Evolutionary conservation across 1,140 invertebrate species (phyloP).

Genomic region (Bombus superbus): DNA sequence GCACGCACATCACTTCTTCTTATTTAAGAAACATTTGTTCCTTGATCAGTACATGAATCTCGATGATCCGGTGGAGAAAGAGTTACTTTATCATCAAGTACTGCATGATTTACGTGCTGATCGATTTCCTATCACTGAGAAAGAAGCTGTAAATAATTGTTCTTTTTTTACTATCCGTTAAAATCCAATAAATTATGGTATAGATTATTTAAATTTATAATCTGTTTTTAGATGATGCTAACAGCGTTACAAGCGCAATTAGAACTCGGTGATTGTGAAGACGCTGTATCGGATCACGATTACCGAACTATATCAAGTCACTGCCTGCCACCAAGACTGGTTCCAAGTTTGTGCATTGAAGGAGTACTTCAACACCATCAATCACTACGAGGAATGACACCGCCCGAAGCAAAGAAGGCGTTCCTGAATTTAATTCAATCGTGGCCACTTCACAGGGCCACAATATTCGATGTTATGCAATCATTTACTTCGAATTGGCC

Average conservation of each 20-base stretch:
- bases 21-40: constrained; percentile 97
- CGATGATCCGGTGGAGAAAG: constrained; percentile 95
- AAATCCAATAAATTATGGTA: neutral
- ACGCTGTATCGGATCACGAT: constrained; percentile 84
- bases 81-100: constrained; percentile 97
- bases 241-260: constrained; percentile 96
- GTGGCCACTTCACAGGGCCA: constrained; percentile 96
- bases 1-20: constrained; percentile 87
- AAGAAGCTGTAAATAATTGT: constrained; percentile 91
- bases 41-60: constrained; percentile 92
- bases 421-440: constrained; percentile 97
- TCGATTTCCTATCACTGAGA: constrained; percentile 94
- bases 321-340: constrained; percentile 92
- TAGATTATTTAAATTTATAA: neutral
- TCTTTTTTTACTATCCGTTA: neutral
- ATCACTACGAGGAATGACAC: constrained; percentile 92
- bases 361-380: constrained; percentile 94
- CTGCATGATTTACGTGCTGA: constrained; percentile 94
- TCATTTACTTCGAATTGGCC: constrained; percentile 98
- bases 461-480: constrained; percentile 98
- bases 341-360: constrained; percentile 88
- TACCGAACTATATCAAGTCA: constrained; percentile 90
- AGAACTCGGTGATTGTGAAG: constrained; percentile 92
- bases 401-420: constrained; percentile 93
- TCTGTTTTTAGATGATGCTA: constrained; percentile 90